Evolutionary conservation across 2,113 vertebrate species (phyloP).

Genomic region (Zapornia atra): DNA sequence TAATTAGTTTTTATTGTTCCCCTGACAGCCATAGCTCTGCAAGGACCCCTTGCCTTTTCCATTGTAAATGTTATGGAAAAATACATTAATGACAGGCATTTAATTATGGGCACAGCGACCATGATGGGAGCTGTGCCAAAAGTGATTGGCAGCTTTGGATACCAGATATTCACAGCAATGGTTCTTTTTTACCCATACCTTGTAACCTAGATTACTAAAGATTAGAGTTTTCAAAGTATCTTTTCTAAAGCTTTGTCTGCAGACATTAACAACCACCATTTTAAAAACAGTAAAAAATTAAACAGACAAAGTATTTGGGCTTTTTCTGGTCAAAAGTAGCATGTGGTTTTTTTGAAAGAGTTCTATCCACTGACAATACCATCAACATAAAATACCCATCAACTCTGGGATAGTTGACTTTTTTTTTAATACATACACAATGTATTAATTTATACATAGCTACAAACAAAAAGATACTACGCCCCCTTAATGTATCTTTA

Average conservation of each 20-base stretch:
- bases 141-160: conserved; percentile 60
- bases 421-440: neutral
- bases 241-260: neutral
- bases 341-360: conserved; percentile 25
- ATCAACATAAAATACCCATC: neutral
- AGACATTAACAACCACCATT: neutral
- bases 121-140: conserved; percentile 64
- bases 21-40: conserved; percentile 72
- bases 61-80: conserved; percentile 75
- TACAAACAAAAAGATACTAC: conserved; percentile 39
- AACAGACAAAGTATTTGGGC: neutral
- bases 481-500: conserved; percentile 44
- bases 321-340: neutral
- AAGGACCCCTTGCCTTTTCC: conserved; percentile 75
- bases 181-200: conserved; percentile 11
- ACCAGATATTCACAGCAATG: conserved; percentile 22
- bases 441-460: neutral
- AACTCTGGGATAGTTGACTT: neutral
- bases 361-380: neutral
- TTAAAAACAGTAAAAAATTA: neutral
- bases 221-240: neutral
- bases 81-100: conserved; percentile 76
- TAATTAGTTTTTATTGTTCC: conserved; percentile 82
- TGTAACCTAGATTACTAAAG: conserved; percentile 34
- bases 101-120: conserved; percentile 72